phyloP scores from a whole-genome alignment of 1,140 invertebrate genomes.

The Drosophila willistoni region DNA sequence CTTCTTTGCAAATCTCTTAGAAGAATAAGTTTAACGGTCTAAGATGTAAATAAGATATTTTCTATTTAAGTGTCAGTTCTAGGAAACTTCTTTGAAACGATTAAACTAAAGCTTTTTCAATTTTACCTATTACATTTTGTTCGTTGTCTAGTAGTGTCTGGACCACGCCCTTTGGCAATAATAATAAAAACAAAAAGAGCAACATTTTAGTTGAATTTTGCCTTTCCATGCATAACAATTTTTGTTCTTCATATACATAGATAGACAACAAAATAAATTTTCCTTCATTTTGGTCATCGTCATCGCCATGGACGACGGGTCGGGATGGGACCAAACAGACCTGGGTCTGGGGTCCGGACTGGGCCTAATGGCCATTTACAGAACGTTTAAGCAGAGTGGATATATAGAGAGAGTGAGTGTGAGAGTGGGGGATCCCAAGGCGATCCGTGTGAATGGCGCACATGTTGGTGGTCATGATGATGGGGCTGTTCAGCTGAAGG shows the following conservation, averaged over 20 bases:
- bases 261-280: conserved; percentile 2
- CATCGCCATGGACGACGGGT: not conserved
- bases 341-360: not conserved
- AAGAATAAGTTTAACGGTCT: no score
- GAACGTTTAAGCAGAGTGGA: conserved; percentile 17
- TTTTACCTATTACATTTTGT: no score
- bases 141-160: not conserved
- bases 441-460: conserved; percentile 53
- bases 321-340: no score
- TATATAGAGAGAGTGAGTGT: not conserved
- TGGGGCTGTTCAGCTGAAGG: not conserved
- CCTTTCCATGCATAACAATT: conserved; percentile 11
- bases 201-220: conserved; percentile 9
- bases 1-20: no score
- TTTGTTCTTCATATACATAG: not conserved
- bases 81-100: no score
- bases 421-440: conserved; percentile 18
- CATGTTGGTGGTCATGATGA: conserved; percentile 35
- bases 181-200: conserved; percentile 4
- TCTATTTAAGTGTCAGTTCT: no score
- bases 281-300: conserved; percentile 1
- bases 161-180: conserved; percentile 6
- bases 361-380: conserved; percentile 22
- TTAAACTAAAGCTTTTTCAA: no score
- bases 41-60: no score